phyloP scores from a whole-genome alignment of 2,113 vertebrate species.

The Seriola rivoliana region DNA sequence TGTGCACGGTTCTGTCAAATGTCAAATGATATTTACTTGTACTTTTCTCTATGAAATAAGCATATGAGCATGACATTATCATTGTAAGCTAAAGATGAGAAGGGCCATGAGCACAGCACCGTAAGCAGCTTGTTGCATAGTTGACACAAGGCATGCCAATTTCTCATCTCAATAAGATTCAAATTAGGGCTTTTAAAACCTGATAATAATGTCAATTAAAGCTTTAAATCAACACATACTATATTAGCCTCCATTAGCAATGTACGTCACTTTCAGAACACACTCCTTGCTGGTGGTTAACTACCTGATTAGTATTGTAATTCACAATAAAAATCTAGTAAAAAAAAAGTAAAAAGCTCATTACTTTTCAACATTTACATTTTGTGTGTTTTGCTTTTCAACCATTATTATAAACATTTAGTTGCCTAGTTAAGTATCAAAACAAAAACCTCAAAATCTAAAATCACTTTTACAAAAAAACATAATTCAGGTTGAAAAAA shows the following conservation, averaged over 20 bases:
- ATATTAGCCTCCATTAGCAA: neutral
- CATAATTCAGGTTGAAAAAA: neutral
- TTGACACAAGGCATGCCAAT: neutral
- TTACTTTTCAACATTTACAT: neutral
- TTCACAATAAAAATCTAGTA: neutral
- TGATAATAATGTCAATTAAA: neutral
- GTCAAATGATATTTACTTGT: conserved; percentile 74
- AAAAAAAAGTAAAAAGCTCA: neutral
- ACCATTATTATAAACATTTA: neutral
- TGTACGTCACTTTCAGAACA: neutral
- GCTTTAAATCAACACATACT: neutral
- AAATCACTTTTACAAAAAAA: neutral
- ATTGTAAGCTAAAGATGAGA: conserved; percentile 2
- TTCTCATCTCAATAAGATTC: neutral
- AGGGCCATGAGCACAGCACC: neutral
- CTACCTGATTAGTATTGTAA: neutral
- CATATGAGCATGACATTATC: conserved; percentile 33
- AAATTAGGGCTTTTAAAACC: neutral
- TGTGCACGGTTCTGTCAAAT: conserved; percentile 67
- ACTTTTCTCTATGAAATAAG: conserved; percentile 46
- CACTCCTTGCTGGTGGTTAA: neutral
- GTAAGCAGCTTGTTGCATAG: neutral
- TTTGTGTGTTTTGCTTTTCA: neutral
- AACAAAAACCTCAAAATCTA: neutral
- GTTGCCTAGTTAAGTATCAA: neutral